A percentile compares a stretch with the other conserved stretches of the same genome.
Conservation (phyloP, 2,113 vertebrate species). For the Ivindomyrus marchei region DNA sequence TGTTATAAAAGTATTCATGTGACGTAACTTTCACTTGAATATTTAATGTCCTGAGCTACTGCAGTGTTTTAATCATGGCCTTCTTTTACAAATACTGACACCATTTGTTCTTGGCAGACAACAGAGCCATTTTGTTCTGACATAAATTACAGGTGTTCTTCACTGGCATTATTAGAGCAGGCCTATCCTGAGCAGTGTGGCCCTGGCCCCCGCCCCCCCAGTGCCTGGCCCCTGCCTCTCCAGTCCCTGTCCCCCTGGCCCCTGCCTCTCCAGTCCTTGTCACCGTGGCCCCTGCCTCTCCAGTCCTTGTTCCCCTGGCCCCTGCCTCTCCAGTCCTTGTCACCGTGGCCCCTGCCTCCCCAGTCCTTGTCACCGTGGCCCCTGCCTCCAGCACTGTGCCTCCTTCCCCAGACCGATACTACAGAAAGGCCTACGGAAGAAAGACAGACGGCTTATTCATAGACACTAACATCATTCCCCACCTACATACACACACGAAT, state of each 20-base stretch:
- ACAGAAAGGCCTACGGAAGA: not conserved
- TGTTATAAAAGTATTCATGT: not conserved
- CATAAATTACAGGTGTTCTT: not conserved
- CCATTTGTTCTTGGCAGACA: not conserved
- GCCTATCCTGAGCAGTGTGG: not conserved
- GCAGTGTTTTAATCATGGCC: not conserved
- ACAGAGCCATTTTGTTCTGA: not conserved
- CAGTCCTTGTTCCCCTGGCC: no score
- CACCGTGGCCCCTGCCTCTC: no score
- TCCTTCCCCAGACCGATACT: no score
- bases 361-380: no score
- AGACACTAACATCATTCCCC: not conserved
- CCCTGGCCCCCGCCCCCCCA: not conserved
- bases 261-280: no score
- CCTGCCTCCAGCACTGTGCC: not conserved
- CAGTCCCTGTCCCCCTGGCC: no score
- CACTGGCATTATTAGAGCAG: not conserved
- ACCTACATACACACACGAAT: not conserved
- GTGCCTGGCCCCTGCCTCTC: no score
- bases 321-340: no score
- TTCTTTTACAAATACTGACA: slow-evolving; percentile 1
- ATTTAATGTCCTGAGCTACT: not conserved
- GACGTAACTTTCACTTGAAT: not conserved
- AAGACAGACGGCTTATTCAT: not conserved
- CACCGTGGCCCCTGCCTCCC: no score